Percentiles rank a stretch among this genome's conserved stretches.
phyloP scores from a whole-genome alignment of 2,888 invertebrate species.

The Drosophila dives region DNA sequence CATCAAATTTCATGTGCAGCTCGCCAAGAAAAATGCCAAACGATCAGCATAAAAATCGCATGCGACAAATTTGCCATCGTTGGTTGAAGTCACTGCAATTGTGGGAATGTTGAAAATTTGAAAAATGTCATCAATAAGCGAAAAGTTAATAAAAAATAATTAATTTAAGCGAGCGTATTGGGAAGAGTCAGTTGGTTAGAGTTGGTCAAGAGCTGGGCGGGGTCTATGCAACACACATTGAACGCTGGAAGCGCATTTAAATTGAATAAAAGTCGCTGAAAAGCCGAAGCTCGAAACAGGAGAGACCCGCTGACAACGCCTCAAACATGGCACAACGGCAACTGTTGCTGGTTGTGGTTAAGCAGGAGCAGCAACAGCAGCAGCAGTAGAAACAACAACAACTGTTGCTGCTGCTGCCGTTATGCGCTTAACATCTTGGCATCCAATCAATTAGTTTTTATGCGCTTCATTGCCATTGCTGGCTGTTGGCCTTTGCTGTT shows the following conservation, averaged over 20 bases:
- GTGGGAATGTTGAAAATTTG: constrained; percentile 68
- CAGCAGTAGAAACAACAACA: constrained; percentile 18
- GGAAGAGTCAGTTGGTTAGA: background rate
- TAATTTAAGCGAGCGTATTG: constrained; percentile 68
- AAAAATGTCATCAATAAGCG: constrained; percentile 79
- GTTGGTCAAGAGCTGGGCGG: constrained; percentile 36
- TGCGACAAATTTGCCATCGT: constrained; percentile 73
- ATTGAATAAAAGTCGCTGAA: constrained; percentile 75
- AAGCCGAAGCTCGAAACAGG: constrained; percentile 42
- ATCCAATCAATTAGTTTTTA: constrained; percentile 81
- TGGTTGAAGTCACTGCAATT: constrained; percentile 22
- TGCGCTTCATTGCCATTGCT: constrained; percentile 74
- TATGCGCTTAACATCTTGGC: constrained; percentile 78
- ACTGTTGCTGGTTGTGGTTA: constrained; percentile 44
- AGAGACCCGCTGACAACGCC: constrained; percentile 61
- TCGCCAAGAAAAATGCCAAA: constrained; percentile 56
- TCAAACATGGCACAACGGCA: constrained; percentile 54
- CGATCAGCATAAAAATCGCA: constrained; percentile 71
- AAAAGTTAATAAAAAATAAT: constrained; percentile 81
- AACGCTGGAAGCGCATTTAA: constrained; percentile 75
- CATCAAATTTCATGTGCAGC: constrained; percentile 60
- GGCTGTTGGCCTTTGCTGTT: constrained; percentile 26
- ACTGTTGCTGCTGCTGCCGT: constrained; percentile 56
- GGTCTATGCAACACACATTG: constrained; percentile 45
- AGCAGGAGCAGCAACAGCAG: constrained; percentile 1